Conservation (phyloP, 2,888 invertebrate genomes). For the Hoplodrina ambigua region DNA sequence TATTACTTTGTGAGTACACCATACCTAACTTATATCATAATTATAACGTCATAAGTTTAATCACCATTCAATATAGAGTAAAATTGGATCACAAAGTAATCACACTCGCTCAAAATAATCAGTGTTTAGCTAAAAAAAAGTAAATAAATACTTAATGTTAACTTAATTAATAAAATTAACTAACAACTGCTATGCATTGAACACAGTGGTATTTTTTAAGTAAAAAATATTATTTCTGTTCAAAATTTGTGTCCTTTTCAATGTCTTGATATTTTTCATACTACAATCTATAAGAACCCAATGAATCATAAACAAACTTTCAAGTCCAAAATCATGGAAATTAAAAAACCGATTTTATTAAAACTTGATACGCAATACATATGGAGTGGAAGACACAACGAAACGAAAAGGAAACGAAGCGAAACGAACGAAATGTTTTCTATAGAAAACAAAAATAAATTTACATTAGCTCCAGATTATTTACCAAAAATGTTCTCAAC, state of each 20-base stretch:
- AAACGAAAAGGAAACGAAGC: too few relatives aligned
- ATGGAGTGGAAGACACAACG: too few relatives aligned
- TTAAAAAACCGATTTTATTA: too few relatives aligned
- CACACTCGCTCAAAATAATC: background rate
- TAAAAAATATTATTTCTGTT: background rate
- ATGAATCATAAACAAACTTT: background rate
- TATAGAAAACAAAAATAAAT: too few relatives aligned
- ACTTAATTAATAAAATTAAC: too few relatives aligned
- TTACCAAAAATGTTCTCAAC: too few relatives aligned
- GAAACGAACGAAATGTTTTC: too few relatives aligned
- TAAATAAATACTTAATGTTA: too few relatives aligned
- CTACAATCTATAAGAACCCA: background rate
- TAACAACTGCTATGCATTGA: background rate
- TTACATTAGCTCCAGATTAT: too few relatives aligned
- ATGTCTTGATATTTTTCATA: constrained; percentile 13
- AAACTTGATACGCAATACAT: too few relatives aligned
- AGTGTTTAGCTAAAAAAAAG: background rate
- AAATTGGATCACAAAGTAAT: background rate
- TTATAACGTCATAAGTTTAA: background rate
- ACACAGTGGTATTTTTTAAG: constrained; percentile 3
- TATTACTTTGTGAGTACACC: background rate
- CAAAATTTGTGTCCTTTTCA: background rate
- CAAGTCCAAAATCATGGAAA: too few relatives aligned
- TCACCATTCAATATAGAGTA: background rate
- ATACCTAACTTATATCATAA: background rate